Evolutionary conservation across 2,797 vertebrate genomes (phyloP), one percentile per base, ranked within the genome.

Genomic region (Falco berigora): DNA sequence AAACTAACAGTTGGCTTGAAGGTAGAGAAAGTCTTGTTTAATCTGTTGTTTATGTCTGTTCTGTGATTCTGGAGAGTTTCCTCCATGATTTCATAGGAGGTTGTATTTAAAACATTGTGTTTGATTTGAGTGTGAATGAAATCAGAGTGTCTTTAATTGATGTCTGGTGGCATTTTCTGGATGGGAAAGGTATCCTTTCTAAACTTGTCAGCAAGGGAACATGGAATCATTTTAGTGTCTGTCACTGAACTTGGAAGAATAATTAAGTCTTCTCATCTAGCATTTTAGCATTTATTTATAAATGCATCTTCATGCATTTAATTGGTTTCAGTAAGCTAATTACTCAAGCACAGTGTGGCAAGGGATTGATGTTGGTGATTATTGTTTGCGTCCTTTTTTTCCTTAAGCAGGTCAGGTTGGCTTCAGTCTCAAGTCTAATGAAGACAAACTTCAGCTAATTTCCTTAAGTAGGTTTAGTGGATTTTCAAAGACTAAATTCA

Each of bases 291-390:
- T 80, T 95, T 88, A 74, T 87, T 97, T 95, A 62, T 76, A 74
- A 86, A 74, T 73, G 36, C 47, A 47, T 59, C 66, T 90, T 90
- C 27, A 19, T 83, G 28, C 21, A 8, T 86, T 95, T 94, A 89
- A 92, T 94, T 94, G 69, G 27, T 90, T 96, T 97, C 87, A 74
- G 55, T 88, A 34, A 94, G 76, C 80, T 97, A 84, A 96, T 94
- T 58, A 62, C 52, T 79, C 32, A n/a, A 91, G 71, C 2, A 4
- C 72, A 28, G 23, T 40, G 46, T 80, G 47, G 53, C 52, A 85
- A 61, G 58, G 72, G 85, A 94, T 89, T 95, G 53, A 90, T 90
- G 52, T 61, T 91, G 71, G 46, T 93, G 84, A 91, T 91, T 89
- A 73, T 67, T 72, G 27, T 77, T 88, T 62, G 58, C 55, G 69